Evolutionary conservation across 2,797 vertebrate genomes (phyloP).

Genomic region (Poeciliopsis paucimaculata): DNA sequence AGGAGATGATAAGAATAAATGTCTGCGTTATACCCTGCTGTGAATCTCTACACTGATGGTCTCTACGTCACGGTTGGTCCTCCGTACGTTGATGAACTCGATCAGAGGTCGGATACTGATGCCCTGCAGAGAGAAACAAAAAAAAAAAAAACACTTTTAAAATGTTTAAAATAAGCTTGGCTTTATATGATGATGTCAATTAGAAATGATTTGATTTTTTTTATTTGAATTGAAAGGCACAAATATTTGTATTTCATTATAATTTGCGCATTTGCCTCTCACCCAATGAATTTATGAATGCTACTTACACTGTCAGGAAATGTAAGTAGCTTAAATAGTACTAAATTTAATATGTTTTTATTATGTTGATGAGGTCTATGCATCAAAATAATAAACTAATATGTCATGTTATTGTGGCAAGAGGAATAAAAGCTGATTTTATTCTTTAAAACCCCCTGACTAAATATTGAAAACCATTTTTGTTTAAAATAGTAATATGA

Average conservation of each 20-base stretch:
- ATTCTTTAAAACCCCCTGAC: too few species aligned
- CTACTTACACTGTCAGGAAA: too few species aligned
- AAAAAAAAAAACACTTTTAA: neutral
- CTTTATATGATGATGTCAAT: neutral
- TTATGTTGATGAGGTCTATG: neutral
- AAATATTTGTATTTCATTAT: neutral
- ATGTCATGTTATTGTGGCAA: neutral
- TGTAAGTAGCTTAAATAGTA: neutral
- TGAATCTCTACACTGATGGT: constrained; percentile 94
- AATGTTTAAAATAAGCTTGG: neutral
- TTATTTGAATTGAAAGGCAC: neutral
- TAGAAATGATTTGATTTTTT: neutral
- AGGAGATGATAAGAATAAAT: neutral
- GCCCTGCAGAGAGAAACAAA: constrained; percentile 79
- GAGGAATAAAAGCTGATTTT: neutral
- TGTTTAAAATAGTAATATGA: neutral
- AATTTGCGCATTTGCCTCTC: neutral
- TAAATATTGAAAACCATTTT: neutral
- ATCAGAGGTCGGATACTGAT: constrained; percentile 95
- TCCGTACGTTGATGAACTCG: constrained; percentile 92
- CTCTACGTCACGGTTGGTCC: constrained; percentile 89
- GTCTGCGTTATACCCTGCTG: constrained; percentile 83
- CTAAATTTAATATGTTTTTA: neutral
- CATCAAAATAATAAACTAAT: neutral
- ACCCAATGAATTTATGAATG: neutral